These are phyloP conservation scores for Alca torda DNA, from an alignment of 2,797 vertebrate genomes.

Conservation along the genomic window DNA sequence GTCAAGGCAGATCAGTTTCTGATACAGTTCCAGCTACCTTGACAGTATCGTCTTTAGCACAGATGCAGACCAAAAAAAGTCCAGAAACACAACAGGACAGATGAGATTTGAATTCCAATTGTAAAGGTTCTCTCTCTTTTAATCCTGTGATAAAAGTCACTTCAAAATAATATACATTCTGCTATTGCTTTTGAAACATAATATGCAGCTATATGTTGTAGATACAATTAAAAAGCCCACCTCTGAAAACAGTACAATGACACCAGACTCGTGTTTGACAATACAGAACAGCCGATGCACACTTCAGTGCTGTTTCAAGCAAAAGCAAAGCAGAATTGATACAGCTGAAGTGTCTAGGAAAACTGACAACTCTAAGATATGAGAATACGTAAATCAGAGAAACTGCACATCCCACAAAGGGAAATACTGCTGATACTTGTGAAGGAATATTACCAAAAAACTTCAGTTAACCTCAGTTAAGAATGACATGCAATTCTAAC, in stretches of 20 bases:
- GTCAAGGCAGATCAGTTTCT: constrained; percentile 33
- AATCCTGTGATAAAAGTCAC: background rate
- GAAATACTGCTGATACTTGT: background rate
- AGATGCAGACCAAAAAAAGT: background rate
- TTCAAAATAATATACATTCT: background rate
- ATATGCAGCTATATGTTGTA: background rate
- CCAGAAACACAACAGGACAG: background rate
- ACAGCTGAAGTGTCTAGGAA: background rate
- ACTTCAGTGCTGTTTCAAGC: background rate
- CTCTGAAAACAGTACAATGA: background rate
- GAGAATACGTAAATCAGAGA: background rate
- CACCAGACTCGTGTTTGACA: background rate
- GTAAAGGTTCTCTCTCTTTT: background rate
- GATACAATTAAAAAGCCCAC: background rate
- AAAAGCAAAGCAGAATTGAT: background rate
- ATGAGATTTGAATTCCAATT: background rate
- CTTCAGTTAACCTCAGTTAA: background rate
- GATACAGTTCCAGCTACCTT: background rate
- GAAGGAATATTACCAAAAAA: background rate
- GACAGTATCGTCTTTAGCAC: background rate
- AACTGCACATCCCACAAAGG: background rate
- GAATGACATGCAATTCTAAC: background rate
- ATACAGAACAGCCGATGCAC: background rate
- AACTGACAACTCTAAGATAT: background rate
- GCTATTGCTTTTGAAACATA: background rate